Conservation (phyloP, 2,797 vertebrate genomes). For the Morelia viridis region DNA sequence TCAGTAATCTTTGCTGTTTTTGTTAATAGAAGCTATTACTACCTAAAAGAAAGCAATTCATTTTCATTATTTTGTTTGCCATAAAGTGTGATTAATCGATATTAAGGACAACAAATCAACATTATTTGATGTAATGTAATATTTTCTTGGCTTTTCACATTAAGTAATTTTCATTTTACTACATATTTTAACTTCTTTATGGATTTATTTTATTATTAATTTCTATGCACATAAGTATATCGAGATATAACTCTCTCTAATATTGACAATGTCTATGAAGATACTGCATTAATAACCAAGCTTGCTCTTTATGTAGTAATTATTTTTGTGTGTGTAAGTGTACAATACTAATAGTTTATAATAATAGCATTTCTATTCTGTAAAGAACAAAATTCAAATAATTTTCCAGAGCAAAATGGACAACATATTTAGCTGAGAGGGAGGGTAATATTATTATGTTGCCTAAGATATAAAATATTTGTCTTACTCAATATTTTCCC, state of each 20-base stretch:
- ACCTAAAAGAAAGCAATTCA: conserved; percentile 39
- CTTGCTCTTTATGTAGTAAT: neutral
- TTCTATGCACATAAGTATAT: neutral
- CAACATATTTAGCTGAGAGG: neutral
- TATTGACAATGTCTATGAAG: conserved; percentile 5
- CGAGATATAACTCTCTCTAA: conserved; percentile 13
- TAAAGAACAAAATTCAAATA: neutral
- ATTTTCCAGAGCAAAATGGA: neutral
- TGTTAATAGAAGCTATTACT: conserved; percentile 51
- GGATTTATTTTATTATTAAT: conserved; percentile 24
- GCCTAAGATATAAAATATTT: neutral
- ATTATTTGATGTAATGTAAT: conserved; percentile 39
- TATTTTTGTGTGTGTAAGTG: neutral
- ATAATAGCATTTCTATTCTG: neutral
- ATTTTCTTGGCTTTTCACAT: conserved; percentile 24
- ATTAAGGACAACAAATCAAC: conserved; percentile 40
- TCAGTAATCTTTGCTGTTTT: conserved; percentile 49
- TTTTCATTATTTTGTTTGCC: conserved; percentile 37
- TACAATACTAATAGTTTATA: neutral
- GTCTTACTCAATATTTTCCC: neutral
- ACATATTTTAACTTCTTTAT: conserved; percentile 29
- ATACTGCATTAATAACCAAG: conserved; percentile 8
- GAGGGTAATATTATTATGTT: neutral
- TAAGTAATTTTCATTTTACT: conserved; percentile 46
- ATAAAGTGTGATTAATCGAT: conserved; percentile 32